Evolutionary conservation across 1,140 invertebrate species (phyloP), one percentile per base, ranked within the genome.

Genomic region (Cyclina sinensis): DNA sequence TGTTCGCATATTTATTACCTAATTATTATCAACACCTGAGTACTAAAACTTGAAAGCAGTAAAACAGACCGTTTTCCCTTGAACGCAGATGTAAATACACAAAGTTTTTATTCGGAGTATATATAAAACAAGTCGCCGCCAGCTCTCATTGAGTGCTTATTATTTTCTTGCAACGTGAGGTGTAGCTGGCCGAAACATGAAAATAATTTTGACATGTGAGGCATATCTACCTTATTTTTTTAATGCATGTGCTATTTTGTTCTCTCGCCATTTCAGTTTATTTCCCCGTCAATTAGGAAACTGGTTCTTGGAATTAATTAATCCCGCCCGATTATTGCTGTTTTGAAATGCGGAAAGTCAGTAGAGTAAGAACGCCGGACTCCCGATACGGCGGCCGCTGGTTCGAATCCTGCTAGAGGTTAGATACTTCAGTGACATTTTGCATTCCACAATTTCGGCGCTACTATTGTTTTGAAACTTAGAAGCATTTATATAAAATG

Each of bases 1-100:
- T 78, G 74, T 78, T 78, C 46, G 46, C 43, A 51, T 24, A 78
- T 78, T 78, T 78, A 78, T 78, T 78, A 51, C 46, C 27, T 78
- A 78, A 78, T 78, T 78, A 78, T 51, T 51, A 51, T 78, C 74
- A 51, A 78, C 74, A 78, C 74, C 74, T 78, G 74, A 78, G 74
- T 54, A 54, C 30, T 35, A 54, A 51, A 54, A 39, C 35, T 30
- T 30, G 43, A 35, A 51, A 4, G 46, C 46, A 51, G 46, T 78
- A 78, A 78, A 78, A 78, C 46, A 51, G 21, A 32, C 46, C 24
- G 24, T 54, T 51, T 12, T 35, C 5, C n/a, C n/a, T 78, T 78
- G 35, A 57, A 78, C 30, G 54, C 74, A 78, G 46, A 48, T 48
- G 74, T 57, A 74, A 73, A 51, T 32, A 78, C 74, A 35, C 46